These are phyloP conservation scores for Gobio gobio DNA, from an alignment of 2,113 vertebrate species.

Conservation along the genomic window DNA sequence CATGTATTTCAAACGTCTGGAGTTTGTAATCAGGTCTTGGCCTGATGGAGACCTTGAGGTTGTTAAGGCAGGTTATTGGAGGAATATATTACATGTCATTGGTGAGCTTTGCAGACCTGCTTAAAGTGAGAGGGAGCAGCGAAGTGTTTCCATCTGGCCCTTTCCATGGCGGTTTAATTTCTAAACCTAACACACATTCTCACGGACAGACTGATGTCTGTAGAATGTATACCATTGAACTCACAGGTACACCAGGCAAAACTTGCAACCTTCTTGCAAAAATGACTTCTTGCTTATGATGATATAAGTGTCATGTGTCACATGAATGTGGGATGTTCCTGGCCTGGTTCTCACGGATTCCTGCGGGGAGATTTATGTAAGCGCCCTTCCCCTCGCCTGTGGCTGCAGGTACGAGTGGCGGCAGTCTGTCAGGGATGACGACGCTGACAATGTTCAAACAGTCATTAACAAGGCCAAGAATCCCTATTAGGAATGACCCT, in stretches of 20 bases:
- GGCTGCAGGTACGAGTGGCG: constrained; percentile 79
- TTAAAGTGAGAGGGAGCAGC: constrained; percentile 1
- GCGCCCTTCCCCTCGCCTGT: constrained; percentile 69
- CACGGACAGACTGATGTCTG: constrained; percentile 27
- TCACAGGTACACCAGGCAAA: neutral
- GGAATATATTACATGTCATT: constrained; percentile 49
- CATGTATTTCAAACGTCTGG: constrained; percentile 32
- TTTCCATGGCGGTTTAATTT: constrained; percentile 21
- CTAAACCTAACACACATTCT: constrained; percentile 25
- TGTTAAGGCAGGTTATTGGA: constrained; percentile 46
- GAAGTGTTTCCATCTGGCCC: constrained; percentile 49
- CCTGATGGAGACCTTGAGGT: constrained; percentile 42
- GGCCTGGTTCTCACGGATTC: constrained; percentile 68
- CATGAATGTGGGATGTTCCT: neutral
- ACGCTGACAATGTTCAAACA: constrained; percentile 76
- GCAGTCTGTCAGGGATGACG: constrained; percentile 76
- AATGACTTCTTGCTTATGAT: neutral
- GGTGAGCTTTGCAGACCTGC: constrained; percentile 28
- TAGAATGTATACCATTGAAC: constrained; percentile 29
- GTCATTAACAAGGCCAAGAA: constrained; percentile 81
- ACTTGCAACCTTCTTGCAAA: neutral
- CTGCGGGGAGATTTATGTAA: constrained; percentile 70
- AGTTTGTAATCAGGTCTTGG: constrained; percentile 40
- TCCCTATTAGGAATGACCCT: constrained; percentile 82
- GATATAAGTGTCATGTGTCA: neutral